Percentiles rank a stretch among this genome's conserved stretches.
Conservation (phyloP, 2,797 vertebrate genomes). For the Phalloptychus januarius region DNA sequence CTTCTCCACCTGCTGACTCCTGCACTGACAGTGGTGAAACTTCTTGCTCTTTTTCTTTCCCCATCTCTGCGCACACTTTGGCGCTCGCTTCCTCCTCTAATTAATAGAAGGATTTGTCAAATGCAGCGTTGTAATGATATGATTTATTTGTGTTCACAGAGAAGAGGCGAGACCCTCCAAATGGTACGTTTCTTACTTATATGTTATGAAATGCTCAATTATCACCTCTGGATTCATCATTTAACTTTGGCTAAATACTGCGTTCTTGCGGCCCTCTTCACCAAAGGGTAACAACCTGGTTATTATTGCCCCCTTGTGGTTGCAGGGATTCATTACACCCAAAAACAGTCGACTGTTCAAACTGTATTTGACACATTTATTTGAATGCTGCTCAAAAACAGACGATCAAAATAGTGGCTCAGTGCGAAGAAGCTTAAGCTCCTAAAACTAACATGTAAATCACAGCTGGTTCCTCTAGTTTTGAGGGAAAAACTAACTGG, state of each 20-base stretch:
- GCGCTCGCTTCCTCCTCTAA: constrained; percentile 28
- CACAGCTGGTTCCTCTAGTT: no score
- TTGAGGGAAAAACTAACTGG: no score
- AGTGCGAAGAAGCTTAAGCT: no score
- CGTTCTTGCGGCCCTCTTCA: not conserved
- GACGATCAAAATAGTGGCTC: not conserved
- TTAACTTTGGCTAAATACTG: not conserved
- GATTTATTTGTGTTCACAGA: constrained; percentile 83
- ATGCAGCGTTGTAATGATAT: constrained; percentile 59
- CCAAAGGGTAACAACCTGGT: not conserved
- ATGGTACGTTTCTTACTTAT: constrained; percentile 84
- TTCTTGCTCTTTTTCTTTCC: constrained; percentile 23
- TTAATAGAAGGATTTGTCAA: constrained; percentile 41
- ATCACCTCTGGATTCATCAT: not conserved
- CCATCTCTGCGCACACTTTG: constrained; percentile 6
- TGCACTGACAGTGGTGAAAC: constrained; percentile 13
- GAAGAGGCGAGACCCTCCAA: constrained; percentile 88
- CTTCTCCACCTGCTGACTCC: constrained; percentile 18
- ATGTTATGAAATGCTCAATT: constrained; percentile 24
- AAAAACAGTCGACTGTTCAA: not conserved
- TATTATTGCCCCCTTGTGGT: not conserved
- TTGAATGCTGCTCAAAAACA: not conserved
- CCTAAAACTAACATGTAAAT: no score
- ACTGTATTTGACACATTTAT: not conserved
- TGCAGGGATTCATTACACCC: not conserved